Evolutionary conservation across 2,113 vertebrate genomes (phyloP), one percentile per base, ranked within the genome.

Genomic region (Tiliqua scincoides): DNA sequence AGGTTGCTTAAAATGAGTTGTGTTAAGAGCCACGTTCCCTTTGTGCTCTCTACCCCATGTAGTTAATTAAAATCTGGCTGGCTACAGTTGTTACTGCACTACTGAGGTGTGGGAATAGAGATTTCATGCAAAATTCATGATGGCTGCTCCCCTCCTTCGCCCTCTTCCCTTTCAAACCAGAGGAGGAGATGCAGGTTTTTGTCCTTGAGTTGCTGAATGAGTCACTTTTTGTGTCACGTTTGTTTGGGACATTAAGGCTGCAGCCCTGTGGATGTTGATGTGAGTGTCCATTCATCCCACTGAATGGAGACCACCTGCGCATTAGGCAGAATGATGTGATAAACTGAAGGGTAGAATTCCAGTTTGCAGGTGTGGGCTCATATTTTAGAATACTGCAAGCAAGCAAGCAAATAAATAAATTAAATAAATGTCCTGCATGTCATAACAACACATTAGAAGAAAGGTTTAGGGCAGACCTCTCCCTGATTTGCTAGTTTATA

Each of bases 111-210:
- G 14, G 14, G n/a, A 1, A 0, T 40, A 65, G 63, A 32, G 23
- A 9, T 73, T 71, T 76, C 0, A 0, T 68, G n/a, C 77, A 63
- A 63, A 85, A 85, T 17, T 20, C 54, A 40, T 1, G 4, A 9
- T 0, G 0, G 8, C 8, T 77, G 52, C 63, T 68, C 14, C 71
- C 27, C 20, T 23, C 10, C 62, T 0, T 14, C 25, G 0, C 54
- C 74, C 0, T 7, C 43, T 72, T 59, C 57, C 23, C 14, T 27
- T 32, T 68, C 10, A 57, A 83, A 20, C 9, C 2, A 35, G 48
- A 82, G 48, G 30, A 27, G 2, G 14, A 59, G 52, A 61, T 37
- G 3, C 43, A 25, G 3, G 2, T 32, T 86, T n/a, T 82, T 89
- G 5, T 67, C 78, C n/a, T 84, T 79, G 57, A 59, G 4, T 0